Evolutionary conservation across 2,113 vertebrate genomes (phyloP).

Genomic region (Sylvietta virens): DNA sequence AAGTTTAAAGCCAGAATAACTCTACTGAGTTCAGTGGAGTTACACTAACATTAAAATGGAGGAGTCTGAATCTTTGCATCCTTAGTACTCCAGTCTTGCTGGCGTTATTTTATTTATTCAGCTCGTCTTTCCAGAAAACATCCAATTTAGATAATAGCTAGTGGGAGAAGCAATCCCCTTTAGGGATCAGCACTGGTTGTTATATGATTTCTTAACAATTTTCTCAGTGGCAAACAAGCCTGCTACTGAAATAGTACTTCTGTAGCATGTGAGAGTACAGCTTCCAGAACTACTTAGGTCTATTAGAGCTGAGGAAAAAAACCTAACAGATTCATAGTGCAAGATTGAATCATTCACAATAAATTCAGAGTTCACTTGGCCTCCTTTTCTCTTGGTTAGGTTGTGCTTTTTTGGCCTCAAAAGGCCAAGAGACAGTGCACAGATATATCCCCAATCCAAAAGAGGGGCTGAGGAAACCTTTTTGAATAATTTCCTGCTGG

Average conservation of each 20-base stretch:
- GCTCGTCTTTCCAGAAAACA: conserved; percentile 61
- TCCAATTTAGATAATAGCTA: conserved; percentile 70
- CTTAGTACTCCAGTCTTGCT: conserved; percentile 20
- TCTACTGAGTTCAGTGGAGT: neutral
- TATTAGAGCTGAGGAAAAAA: neutral
- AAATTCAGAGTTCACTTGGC: neutral
- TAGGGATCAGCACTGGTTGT: conserved; percentile 57
- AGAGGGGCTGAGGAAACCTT: neutral
- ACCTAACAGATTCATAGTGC: neutral
- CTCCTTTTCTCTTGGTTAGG: neutral
- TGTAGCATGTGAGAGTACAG: neutral
- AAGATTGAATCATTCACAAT: neutral
- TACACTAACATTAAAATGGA: neutral
- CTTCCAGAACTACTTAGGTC: neutral
- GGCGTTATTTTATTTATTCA: conserved; percentile 59
- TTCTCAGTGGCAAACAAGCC: conserved; percentile 53
- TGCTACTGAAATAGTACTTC: conserved; percentile 13
- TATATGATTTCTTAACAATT: conserved; percentile 62
- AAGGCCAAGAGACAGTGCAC: neutral
- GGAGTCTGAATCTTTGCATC: neutral
- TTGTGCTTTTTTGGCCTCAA: neutral
- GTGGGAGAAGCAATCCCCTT: conserved; percentile 64
- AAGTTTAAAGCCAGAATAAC: conserved; percentile 22
- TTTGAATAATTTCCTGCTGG: neutral
- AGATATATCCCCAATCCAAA: neutral